Evolutionary conservation across 2,797 vertebrate species (phyloP).

Genomic region (Chloroceryle inda): DNA sequence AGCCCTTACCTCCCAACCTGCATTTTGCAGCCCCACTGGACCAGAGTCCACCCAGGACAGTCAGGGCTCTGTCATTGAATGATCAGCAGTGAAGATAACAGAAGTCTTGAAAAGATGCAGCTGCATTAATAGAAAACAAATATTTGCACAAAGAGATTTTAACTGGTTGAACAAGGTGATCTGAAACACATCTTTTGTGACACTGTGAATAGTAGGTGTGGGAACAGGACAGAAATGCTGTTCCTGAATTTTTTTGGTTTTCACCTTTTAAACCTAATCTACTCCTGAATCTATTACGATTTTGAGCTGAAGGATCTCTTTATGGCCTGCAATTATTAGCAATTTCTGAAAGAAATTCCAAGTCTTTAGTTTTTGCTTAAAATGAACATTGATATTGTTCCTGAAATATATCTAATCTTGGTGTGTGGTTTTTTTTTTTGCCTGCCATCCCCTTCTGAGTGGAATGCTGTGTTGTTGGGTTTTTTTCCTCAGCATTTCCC

Average conservation of each 20-base stretch:
- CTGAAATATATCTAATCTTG: background rate
- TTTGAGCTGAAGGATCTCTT: background rate
- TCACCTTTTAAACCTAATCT: background rate
- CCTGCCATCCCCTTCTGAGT: background rate
- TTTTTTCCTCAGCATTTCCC: background rate
- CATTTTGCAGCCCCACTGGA: background rate
- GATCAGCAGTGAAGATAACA: conserved; percentile 32
- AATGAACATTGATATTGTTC: background rate
- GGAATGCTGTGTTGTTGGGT: background rate
- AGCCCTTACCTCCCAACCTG: background rate
- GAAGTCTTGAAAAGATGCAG: background rate
- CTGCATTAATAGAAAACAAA: background rate
- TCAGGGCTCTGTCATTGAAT: conserved; percentile 1
- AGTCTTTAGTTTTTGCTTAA: background rate
- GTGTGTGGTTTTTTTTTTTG: background rate
- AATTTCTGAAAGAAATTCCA: background rate
- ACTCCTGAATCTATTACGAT: rapidly evolving
- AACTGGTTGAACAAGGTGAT: conserved; percentile 1
- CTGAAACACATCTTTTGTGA: background rate
- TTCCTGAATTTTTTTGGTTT: background rate
- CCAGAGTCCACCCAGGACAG: background rate
- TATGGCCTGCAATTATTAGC: background rate
- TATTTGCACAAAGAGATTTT: conserved; percentile 34
- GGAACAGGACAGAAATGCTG: background rate
- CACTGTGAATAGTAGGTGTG: background rate